These are phyloP conservation scores for Geophilus truncorum DNA, from an alignment of 2,888 invertebrate species.

Conservation along the genomic window DNA sequence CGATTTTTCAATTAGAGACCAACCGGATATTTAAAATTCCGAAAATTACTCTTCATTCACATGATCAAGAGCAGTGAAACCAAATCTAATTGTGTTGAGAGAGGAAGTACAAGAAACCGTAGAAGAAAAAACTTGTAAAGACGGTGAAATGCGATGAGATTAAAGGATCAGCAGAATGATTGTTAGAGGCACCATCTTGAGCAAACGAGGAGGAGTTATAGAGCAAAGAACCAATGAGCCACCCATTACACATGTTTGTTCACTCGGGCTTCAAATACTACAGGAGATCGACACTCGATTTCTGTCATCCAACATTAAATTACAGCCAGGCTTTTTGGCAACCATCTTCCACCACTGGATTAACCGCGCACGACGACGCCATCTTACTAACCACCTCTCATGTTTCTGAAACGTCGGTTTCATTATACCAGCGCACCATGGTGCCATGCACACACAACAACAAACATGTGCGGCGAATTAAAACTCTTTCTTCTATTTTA, in stretches of 20 bases:
- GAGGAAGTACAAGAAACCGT: neutral
- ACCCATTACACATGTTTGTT: conserved; percentile 13
- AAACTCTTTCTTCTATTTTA: neutral
- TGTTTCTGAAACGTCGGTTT: neutral
- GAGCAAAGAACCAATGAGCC: neutral
- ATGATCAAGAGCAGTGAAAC: neutral
- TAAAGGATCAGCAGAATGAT: neutral
- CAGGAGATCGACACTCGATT: conserved; percentile 12
- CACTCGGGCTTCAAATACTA: neutral
- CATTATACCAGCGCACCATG: neutral
- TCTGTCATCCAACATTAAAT: conserved; percentile 3
- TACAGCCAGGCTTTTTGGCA: neutral
- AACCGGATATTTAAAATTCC: neutral
- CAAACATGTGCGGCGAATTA: neutral
- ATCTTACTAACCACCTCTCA: neutral
- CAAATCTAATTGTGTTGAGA: neutral
- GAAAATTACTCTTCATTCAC: neutral
- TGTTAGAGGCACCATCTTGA: neutral
- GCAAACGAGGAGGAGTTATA: neutral
- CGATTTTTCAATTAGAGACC: neutral
- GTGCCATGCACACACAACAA: neutral
- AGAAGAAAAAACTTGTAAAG: neutral
- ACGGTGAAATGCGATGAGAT: neutral
- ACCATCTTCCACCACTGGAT: neutral
- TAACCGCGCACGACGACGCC: neutral